Percentiles rank a stretch among this genome's conserved stretches.
phyloP scores from a whole-genome alignment of 2,888 invertebrate genomes.

The Scaptomyza parva region DNA sequence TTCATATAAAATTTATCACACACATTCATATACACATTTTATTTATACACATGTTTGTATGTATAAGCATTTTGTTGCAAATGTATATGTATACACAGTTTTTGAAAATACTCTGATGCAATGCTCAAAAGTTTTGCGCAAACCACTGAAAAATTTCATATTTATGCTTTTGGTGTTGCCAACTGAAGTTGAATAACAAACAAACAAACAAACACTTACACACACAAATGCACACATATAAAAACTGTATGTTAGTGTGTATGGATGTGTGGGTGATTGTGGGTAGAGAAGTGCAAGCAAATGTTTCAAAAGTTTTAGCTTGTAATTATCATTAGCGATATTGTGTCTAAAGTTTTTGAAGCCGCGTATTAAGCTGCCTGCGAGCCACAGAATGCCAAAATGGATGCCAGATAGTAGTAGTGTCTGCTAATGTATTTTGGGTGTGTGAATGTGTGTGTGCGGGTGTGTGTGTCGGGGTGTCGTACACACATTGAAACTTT shows the following conservation, averaged over 20 bases:
- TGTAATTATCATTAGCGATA: slow-evolving; percentile 81
- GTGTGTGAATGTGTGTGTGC: background rate
- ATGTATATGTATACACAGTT: background rate
- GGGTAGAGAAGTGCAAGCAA: slow-evolving; percentile 35
- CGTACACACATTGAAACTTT: slow-evolving; percentile 56
- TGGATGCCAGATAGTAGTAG: slow-evolving; percentile 35
- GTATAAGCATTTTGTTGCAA: background rate
- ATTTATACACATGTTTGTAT: background rate
- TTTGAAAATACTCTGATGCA: slow-evolving; percentile 12
- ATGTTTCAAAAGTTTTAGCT: slow-evolving; percentile 72
- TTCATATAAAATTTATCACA: background rate
- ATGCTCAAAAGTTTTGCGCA: slow-evolving; percentile 53
- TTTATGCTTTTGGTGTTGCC: slow-evolving; percentile 73
- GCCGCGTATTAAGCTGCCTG: slow-evolving; percentile 68
- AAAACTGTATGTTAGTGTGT: slow-evolving; percentile 3
- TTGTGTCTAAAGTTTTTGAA: slow-evolving; percentile 78
- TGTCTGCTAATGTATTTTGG: slow-evolving; percentile 6
- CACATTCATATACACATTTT: background rate
- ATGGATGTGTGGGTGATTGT: slow-evolving; percentile 14
- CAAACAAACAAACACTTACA: slow-evolving; percentile 39
- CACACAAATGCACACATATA: slow-evolving; percentile 9
- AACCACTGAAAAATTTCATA: slow-evolving; percentile 63
- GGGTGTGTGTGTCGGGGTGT: slow-evolving; percentile 30
- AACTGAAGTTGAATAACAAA: slow-evolving; percentile 65
- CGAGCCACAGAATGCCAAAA: slow-evolving; percentile 51